Percentiles rank a stretch among this genome's conserved stretches.
Evolutionary conservation across 1,140 invertebrate species (phyloP).

Genomic region (Wiebesia pumilae): DNA sequence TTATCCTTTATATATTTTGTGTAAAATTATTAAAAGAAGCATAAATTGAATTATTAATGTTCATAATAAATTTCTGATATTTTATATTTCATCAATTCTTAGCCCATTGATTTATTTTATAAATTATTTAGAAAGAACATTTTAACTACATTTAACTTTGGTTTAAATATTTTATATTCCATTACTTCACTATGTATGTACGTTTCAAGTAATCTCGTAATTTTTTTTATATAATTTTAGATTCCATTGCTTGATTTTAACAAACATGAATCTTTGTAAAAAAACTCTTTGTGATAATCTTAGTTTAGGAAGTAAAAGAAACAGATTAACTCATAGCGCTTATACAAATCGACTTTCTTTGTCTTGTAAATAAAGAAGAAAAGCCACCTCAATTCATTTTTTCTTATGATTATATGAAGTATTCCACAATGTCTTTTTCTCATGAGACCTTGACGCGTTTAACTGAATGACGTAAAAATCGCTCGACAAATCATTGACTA

Average conservation of each 20-base stretch:
- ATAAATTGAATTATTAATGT: no score
- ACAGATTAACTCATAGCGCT: not conserved
- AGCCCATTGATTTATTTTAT: no score
- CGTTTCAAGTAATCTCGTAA: not conserved
- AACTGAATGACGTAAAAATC: not conserved
- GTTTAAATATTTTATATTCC: no score
- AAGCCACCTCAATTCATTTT: not conserved
- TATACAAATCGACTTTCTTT: not conserved
- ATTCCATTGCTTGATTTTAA: not conserved
- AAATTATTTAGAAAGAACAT: no score
- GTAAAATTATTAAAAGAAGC: no score
- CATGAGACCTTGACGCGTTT: not conserved
- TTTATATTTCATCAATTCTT: no score
- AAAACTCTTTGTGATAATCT: not conserved
- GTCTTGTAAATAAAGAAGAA: slow-evolving; percentile 8
- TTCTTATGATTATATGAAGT: not conserved
- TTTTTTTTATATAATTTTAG: not conserved
- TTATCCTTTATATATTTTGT: no score
- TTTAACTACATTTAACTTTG: no score
- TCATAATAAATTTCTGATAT: no score
- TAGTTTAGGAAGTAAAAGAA: not conserved
- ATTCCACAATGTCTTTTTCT: not conserved
- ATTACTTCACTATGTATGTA: not conserved
- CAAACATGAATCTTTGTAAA: not conserved
- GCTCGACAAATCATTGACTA: not conserved